Evolutionary conservation across 2,888 invertebrate species (phyloP).

Genomic region (Netelia virgata): DNA sequence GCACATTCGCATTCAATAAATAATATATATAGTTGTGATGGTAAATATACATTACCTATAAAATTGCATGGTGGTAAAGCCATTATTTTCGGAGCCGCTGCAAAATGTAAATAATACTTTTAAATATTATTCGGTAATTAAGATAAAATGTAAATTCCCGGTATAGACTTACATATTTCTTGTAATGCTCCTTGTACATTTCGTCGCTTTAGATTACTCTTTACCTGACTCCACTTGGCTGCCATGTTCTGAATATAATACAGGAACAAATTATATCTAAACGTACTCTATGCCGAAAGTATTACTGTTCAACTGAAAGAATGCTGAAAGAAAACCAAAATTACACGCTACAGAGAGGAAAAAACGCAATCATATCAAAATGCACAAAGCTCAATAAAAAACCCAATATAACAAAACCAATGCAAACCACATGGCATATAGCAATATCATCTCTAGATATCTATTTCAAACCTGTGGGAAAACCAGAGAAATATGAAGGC

Average conservation of each 20-base stretch:
- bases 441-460: background rate
- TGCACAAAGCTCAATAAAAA: background rate
- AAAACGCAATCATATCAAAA: background rate
- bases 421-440: background rate
- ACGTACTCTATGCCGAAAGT: background rate
- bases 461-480: background rate
- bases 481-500: background rate
- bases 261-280: background rate
- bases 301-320: background rate
- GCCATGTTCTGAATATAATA: background rate
- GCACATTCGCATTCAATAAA: too few species aligned
- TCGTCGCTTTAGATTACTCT: background rate
- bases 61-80: background rate
- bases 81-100: too few species aligned
- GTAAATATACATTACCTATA: background rate
- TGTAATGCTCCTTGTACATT: background rate
- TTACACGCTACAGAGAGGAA: background rate
- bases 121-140: too few species aligned
- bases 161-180: background rate
- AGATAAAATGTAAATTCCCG: too few species aligned
- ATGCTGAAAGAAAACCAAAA: background rate
- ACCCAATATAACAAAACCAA: background rate
- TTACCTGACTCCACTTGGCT: background rate
- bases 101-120: too few species aligned
- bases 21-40: background rate